Evolutionary conservation across 2,113 vertebrate species (phyloP), one percentile per base, ranked within the genome.

Genomic region (Grammatotria lemairii): DNA sequence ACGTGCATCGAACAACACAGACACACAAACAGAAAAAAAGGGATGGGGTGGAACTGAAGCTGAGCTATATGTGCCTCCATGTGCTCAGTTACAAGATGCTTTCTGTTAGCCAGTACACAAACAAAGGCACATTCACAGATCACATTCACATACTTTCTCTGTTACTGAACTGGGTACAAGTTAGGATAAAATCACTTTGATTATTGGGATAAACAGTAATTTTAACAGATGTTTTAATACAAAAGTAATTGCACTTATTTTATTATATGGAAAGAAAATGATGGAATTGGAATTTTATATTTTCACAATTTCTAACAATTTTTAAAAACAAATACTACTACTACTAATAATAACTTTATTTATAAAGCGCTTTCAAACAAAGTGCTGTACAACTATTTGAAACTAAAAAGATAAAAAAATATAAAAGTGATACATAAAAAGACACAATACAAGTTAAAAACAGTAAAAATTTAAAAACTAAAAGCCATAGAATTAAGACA

Each of bases 1-100:
- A 93, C 81, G 35, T 92, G 86, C 63, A n/a, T 85, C 10, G 11
- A 81, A 65, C 80, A 87, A 81, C 80, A 31, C 70, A 80, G 16
- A 65, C 26, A 87, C 53, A 82, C n/a, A 54, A 6, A 73, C 3
- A 9, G 55, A 73, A 35, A 45, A 70, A 70, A 40, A 38, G 65
- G 12, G 49, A 81, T 5, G 75, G 81, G 38, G 75, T 31, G 80
- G 33, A 83, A 88, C 54, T 53, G 63, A 63, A 47, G 51, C 75
- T 40, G 23, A 57, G 85, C 81, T 47, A 2, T 53, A 58, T 80
- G 31, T 65, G 53, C 28, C 68, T 84, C 49, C 19, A 26, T 81
- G 78, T 63, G 51, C 40, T 81, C 38, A 51, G 19, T 79, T 28
- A 58, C 68, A 40, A 35, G 28, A 49, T 53, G 47, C 85, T 83